These are phyloP conservation scores for Auanema freiburgensis DNA, from an alignment of 2,888 invertebrate genomes.

Conservation along the genomic window DNA sequence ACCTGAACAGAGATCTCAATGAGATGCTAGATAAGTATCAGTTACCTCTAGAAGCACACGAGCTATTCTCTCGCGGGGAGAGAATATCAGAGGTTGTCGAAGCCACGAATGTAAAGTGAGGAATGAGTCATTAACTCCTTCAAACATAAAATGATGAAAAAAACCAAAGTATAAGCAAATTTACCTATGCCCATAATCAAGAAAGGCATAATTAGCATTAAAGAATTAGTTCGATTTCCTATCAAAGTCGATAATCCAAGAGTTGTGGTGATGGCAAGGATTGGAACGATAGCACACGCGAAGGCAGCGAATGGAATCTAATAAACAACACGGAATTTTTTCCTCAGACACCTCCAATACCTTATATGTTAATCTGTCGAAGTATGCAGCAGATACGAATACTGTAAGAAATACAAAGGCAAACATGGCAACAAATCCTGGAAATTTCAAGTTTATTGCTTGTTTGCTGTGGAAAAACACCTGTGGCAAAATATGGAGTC, in stretches of 20 bases:
- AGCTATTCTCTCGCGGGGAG: slow-evolving; percentile 25
- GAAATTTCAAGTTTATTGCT: not conserved
- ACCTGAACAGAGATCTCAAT: slow-evolving; percentile 45
- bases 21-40: slow-evolving; percentile 13
- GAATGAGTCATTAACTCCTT: slow-evolving; percentile 62
- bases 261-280: slow-evolving; percentile 56
- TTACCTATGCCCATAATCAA: slow-evolving; percentile 60
- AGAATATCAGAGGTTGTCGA: slow-evolving; percentile 24
- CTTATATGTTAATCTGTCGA: slow-evolving; percentile 15
- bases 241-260: slow-evolving; percentile 52
- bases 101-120: slow-evolving; percentile 57
- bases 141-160: not conserved
- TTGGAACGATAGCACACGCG: slow-evolving; percentile 52
- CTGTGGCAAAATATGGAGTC: slow-evolving; percentile 56
- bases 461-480: slow-evolving; percentile 12
- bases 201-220: slow-evolving; percentile 63
- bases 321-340: not conserved
- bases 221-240: slow-evolving; percentile 55
- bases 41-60: slow-evolving; percentile 29
- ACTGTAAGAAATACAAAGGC: slow-evolving; percentile 23
- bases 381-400: slow-evolving; percentile 19
- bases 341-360: not conserved
- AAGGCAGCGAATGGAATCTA: slow-evolving; percentile 39
- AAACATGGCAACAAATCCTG: slow-evolving; percentile 19
- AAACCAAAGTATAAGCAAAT: slow-evolving; percentile 2